Base-by-base conservation (phyloP, 2,113 vertebrate genomes). In the Engystomops pustulosus region DNA sequence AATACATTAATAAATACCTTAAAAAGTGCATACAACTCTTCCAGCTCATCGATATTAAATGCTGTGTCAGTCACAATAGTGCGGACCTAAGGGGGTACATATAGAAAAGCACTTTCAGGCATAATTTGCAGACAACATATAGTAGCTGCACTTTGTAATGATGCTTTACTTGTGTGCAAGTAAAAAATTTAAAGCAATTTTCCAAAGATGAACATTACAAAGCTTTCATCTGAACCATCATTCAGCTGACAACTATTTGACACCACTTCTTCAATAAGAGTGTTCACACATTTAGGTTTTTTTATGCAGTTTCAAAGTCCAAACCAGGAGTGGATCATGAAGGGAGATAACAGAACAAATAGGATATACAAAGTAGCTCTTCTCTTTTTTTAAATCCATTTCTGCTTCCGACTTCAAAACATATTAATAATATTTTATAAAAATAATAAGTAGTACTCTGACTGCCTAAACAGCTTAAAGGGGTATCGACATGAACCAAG, bases 61-160 rank as follows among this genome's bases (percentile, higher is more conserved):
- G 96, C 95, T 0, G 98, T 98, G 90, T 99, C 98, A 0, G 97
- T 98, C 78, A 99, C 95, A 83, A 99, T 98, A 36, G 96, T 97
- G 69, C 98, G 94, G 1, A 99, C 98, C 98, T 99, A 88, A 38
- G 2, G 83, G 76, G 88, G 87, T 90, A 58, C 67, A 79, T 14
- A 78, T 58, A 67, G 62, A 67, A 67, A 67, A 18, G 30, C 62
- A 67, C 36, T 20, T 34, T 20, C 15, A 32, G 34, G 60, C 30
- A 15, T 4, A 14, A 30, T 49, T 67, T 67, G 30, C 32, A 18
- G 15, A 20, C 32, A 17, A 17, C 62, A 67, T 1, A 65, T 41
- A 5, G 4, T 41, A 47, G 30, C 12, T 62, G 8, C 27, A 62
- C 58, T 5, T 62, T 30, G 30, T 60, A 27, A 30, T 62, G n/a